Conservation (phyloP, 2,113 vertebrate genomes). For the Microtus richardsoni region DNA sequence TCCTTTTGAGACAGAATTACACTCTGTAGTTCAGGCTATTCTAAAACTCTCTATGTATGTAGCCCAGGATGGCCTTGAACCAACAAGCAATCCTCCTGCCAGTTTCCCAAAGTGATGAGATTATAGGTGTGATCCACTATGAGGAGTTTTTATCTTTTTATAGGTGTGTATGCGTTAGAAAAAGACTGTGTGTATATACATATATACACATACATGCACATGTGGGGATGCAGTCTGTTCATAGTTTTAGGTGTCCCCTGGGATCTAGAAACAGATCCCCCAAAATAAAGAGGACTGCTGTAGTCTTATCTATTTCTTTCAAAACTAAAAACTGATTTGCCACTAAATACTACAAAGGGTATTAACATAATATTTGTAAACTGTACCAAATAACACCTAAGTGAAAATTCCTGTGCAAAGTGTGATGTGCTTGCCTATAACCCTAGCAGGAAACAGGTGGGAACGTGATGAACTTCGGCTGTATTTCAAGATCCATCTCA, state of each 20-base stretch:
- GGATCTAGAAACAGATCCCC: too few species aligned
- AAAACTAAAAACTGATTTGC: neutral
- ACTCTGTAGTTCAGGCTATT: neutral
- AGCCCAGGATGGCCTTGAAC: neutral
- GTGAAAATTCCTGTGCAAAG: neutral
- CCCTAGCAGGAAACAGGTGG: neutral
- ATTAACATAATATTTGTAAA: neutral
- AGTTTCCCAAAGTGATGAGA: neutral
- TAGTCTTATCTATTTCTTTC: neutral
- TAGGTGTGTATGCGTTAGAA: neutral
- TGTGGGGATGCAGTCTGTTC: neutral
- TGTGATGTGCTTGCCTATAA: neutral
- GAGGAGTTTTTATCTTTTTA: neutral
- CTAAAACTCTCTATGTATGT: neutral
- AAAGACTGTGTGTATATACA: neutral
- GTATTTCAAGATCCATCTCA: neutral
- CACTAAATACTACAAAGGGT: neutral
- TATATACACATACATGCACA: neutral
- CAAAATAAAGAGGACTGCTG: neutral
- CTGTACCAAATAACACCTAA: neutral
- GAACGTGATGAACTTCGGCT: neutral
- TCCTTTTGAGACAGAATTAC: neutral
- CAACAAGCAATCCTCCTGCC: neutral
- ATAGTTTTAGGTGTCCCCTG: neutral
- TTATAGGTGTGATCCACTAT: neutral